Evolutionary conservation across 2,113 vertebrate genomes (phyloP).

Genomic region (Chloroceryle aenea): DNA sequence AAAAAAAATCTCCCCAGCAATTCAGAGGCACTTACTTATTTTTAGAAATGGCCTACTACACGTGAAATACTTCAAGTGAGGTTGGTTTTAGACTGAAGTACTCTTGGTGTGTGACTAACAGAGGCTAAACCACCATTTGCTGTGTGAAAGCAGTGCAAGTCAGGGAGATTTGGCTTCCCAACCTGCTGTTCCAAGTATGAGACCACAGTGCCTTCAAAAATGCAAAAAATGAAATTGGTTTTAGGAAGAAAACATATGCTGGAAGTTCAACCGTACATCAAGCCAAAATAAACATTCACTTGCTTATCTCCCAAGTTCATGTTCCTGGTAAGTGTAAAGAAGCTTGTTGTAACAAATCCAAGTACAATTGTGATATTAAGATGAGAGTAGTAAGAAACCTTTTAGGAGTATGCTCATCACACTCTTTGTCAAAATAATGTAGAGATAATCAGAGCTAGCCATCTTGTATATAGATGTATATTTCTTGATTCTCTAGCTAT

Average conservation of each 20-base stretch:
- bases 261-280: not conserved
- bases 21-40: not conserved
- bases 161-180: not conserved
- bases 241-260: not conserved
- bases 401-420: not conserved
- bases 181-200: not conserved
- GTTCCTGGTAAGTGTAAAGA: not conserved
- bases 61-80: not conserved
- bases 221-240: not conserved
- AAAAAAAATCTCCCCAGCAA: not conserved
- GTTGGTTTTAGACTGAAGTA: not conserved
- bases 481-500: not conserved
- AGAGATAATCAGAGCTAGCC: not conserved
- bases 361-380: not conserved
- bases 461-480: not conserved
- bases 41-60: not conserved
- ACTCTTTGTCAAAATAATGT: not conserved
- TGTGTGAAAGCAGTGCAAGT: not conserved
- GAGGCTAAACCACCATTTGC: not conserved
- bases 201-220: not conserved
- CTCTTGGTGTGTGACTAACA: not conserved
- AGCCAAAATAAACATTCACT: conserved; percentile 16
- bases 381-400: not conserved
- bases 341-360: conserved; percentile 9
- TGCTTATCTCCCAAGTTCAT: not conserved